A percentile compares a stretch with the other conserved stretches of the same genome.
phyloP scores from a whole-genome alignment of 2,888 invertebrate species.

The Psococerastis gibbosa region DNA sequence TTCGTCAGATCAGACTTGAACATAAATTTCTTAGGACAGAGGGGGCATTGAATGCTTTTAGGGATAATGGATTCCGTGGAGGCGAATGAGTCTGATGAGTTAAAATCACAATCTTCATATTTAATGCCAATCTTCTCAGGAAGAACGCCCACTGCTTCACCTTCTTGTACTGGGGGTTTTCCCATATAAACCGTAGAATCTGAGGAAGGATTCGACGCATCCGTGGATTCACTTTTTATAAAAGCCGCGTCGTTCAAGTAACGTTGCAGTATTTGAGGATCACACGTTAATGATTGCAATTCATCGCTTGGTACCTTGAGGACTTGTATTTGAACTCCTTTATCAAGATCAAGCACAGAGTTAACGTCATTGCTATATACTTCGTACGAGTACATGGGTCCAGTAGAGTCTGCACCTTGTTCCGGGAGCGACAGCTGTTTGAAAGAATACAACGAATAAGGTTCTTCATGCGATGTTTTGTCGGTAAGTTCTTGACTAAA shows the following conservation, averaged over 20 bases:
- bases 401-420: neutral
- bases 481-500: conserved; percentile 2
- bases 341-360: conserved; percentile 6
- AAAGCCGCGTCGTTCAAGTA: neutral
- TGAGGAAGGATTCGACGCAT: conserved; percentile 1
- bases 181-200: neutral
- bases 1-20: conserved; percentile 4
- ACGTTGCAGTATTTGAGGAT: conserved; percentile 1
- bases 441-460: neutral
- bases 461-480: neutral
- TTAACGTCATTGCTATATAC: neutral
- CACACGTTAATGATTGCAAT: neutral
- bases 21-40: conserved; percentile 8
- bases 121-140: neutral
- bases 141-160: neutral
- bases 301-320: neutral
- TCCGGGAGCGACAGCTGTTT: neutral
- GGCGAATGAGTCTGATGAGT: conserved; percentile 5
- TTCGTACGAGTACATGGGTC: neutral
- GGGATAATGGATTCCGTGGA: conserved; percentile 7
- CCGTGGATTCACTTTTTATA: neutral
- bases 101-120: conserved; percentile 6
- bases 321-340: conserved; percentile 3
- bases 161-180: neutral
- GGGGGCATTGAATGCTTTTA: conserved; percentile 2